Evolutionary conservation across 2,113 vertebrate species (phyloP).

Genomic region (Corapipo altera): DNA sequence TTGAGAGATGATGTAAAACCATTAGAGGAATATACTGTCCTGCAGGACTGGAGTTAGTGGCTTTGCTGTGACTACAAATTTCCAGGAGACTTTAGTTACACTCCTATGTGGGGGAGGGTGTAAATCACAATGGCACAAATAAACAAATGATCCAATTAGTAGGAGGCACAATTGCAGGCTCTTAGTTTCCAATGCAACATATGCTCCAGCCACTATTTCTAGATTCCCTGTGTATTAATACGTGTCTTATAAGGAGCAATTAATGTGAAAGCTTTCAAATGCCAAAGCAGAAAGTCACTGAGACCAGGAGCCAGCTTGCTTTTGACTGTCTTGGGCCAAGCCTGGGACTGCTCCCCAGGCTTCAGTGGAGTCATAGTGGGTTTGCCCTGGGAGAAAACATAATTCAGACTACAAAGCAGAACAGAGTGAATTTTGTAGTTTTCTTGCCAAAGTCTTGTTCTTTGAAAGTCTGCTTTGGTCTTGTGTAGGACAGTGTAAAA

Average conservation of each 20-base stretch:
- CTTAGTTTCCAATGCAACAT: neutral
- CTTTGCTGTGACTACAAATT: neutral
- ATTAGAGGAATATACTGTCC: neutral
- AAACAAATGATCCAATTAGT: neutral
- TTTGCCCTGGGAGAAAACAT: neutral
- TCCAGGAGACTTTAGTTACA: constrained; percentile 43
- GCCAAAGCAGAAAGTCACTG: neutral
- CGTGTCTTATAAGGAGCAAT: neutral
- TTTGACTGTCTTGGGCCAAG: neutral
- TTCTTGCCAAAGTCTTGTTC: neutral
- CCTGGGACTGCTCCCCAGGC: neutral
- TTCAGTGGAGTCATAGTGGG: neutral
- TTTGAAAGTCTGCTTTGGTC: neutral
- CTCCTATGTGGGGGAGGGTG: neutral
- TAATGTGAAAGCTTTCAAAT: neutral
- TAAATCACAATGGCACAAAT: constrained; percentile 18
- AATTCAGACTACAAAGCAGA: neutral
- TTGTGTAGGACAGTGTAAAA: neutral
- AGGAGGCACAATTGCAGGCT: neutral
- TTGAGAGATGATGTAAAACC: neutral
- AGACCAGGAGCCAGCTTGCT: neutral
- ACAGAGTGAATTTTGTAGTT: neutral
- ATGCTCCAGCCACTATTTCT: neutral
- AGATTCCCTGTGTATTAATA: neutral
- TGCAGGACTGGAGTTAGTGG: neutral